Evolutionary conservation across 2,113 vertebrate species (phyloP).

Genomic region (Platichthys flesus): DNA sequence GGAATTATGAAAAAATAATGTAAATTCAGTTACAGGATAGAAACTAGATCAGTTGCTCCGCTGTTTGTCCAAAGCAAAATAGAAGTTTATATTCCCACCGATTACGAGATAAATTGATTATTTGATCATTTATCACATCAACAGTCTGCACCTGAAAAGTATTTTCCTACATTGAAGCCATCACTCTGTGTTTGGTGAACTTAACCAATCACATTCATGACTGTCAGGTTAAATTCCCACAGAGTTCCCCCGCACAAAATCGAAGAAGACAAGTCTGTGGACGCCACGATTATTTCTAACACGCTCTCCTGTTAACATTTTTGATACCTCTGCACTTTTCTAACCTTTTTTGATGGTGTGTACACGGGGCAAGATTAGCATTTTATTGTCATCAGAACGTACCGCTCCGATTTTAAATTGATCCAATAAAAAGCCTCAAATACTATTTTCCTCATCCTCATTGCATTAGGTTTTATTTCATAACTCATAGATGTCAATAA

Average conservation of each 20-base stretch:
- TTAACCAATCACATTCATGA: slow-evolving; percentile 14
- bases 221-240: slow-evolving; percentile 28
- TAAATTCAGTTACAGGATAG: not conserved
- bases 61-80: not conserved
- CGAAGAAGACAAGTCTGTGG: slow-evolving; percentile 15
- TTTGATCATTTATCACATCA: slow-evolving; percentile 25
- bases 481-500: slow-evolving; percentile 83
- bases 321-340: slow-evolving; percentile 71
- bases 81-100: not conserved
- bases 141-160: slow-evolving; percentile 6
- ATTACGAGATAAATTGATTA: slow-evolving; percentile 8
- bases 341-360: slow-evolving; percentile 53
- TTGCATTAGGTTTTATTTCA: slow-evolving; percentile 83
- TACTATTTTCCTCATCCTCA: slow-evolving; percentile 80
- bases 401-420: slow-evolving; percentile 69
- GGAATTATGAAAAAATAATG: too few relatives aligned
- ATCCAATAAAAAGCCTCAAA: slow-evolving; percentile 81
- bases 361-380: slow-evolving; percentile 61
- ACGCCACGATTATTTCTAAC: slow-evolving; percentile 32
- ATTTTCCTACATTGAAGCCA: not conserved
- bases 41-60: slow-evolving; percentile 2
- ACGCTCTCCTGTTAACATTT: slow-evolving; percentile 45
- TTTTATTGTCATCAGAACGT: slow-evolving; percentile 76
- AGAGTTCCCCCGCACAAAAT: slow-evolving; percentile 26
- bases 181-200: slow-evolving; percentile 28